Base-by-base conservation (phyloP, 2,888 invertebrate genomes). In the Drosophila histrio region DNA sequence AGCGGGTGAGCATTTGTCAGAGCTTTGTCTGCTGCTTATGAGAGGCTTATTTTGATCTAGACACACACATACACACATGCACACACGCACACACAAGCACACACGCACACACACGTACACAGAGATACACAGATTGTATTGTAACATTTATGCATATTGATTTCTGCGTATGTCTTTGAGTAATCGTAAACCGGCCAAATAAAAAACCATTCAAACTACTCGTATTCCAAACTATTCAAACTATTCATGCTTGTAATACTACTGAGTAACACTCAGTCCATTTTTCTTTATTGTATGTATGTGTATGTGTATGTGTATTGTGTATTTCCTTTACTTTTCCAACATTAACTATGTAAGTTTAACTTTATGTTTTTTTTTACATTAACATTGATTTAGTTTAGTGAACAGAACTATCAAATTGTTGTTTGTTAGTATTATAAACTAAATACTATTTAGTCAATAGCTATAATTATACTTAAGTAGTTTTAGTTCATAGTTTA, bases 81-180 rank as follows among this genome's bases (percentile, higher is more conserved):
- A 36, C 19, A 64, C 50, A 15, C 24, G 43, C 54, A 46, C 28
- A 57, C 7, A 22, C 38, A 60, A 24, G 54, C 47, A 50, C 15
- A 47, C 5, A 60, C 34, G 28, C 26, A 15, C 32, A 38, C 58
- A 49, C 17, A 21, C 19, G 57, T 41, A 43, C 61, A 56, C 26
- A 32, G 13, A 43, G 30, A 38, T 8, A 44, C 38, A 19, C 38
- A 15, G 34, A 36, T 44, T 52, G 50, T 52, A 72, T 34, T 52
- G 53, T 53, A 36, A 64, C 22, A 77, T 60, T 62, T 69, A 52
- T 71, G 67, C 63, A 50, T 81, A 78, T 76, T 76, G 81, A 87
- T 87, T 81, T 81, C 68, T 87, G 84, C 84, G 84, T 83, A 61
- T 80, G 84, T 66, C 71, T 81, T 80, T 80, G 59, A 81, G 61